Conservation (phyloP, 2,113 vertebrate species). For the Hemiprocne comata region DNA sequence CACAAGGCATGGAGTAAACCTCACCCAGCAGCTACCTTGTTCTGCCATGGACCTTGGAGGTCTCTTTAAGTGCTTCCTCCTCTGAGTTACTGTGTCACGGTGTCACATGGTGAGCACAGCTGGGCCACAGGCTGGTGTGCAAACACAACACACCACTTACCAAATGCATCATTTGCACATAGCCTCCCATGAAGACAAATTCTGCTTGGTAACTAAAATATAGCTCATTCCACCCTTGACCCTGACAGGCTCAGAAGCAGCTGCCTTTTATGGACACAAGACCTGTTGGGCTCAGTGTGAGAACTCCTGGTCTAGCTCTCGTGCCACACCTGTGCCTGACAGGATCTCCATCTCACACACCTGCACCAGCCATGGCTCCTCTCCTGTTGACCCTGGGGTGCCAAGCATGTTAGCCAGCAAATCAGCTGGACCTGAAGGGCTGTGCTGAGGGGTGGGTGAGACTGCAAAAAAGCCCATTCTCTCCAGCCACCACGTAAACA, state of each 20-base stretch:
- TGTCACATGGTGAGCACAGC: background rate
- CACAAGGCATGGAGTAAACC: fast-evolving
- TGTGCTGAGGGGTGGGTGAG: background rate
- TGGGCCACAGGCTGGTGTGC: background rate
- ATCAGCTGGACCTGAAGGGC: background rate
- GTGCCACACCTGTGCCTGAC: fast-evolving
- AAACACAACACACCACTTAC: background rate
- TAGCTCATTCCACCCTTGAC: background rate
- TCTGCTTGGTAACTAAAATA: background rate
- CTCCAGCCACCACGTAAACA: fast-evolving
- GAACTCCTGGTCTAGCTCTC: background rate
- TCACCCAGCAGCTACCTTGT: background rate
- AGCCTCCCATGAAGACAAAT: background rate
- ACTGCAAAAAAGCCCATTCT: background rate
- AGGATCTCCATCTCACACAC: background rate
- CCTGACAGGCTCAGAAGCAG: background rate
- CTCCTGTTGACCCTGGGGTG: background rate
- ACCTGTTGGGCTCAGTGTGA: fast-evolving
- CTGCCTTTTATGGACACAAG: background rate
- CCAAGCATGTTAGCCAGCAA: background rate
- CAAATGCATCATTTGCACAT: background rate
- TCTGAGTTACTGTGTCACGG: fast-evolving
- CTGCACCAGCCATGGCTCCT: background rate
- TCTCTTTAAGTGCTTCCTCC: background rate
- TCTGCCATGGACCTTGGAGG: background rate